phyloP scores from a whole-genome alignment of 2,888 invertebrate genomes.

The Antheraea assamensis region DNA sequence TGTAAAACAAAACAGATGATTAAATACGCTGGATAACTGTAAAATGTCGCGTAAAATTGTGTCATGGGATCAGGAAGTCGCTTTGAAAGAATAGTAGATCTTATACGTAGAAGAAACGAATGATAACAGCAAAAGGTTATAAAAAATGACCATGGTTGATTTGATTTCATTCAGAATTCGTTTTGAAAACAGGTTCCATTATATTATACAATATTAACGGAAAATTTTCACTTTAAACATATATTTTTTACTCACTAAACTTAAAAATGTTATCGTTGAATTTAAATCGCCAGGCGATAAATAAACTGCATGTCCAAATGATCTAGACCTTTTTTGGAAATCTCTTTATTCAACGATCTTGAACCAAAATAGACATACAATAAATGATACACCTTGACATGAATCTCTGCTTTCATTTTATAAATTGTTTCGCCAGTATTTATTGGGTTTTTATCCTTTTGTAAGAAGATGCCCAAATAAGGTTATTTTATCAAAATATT shows the following conservation, averaged over 20 bases:
- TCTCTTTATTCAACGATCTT: constrained; percentile 26
- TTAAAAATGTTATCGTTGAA: no score
- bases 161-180: no score
- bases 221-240: background rate
- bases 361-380: constrained; percentile 28
- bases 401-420: background rate
- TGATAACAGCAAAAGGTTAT: no score
- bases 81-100: no score
- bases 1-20: no score
- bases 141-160: no score
- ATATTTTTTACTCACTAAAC: background rate
- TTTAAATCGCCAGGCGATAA: background rate
- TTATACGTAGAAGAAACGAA: no score
- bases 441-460: background rate
- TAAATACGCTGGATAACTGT: no score
- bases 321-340: constrained; percentile 29
- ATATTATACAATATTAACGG: no score
- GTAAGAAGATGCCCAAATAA: background rate
- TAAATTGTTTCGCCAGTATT: background rate
- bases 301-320: constrained; percentile 31
- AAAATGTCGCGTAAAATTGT: no score
- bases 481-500: background rate
- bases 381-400: constrained; percentile 24
- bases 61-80: no score
- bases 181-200: no score